Percentiles rank a stretch among this genome's conserved stretches.
Evolutionary conservation across 1,140 invertebrate genomes (phyloP).

Genomic region (Drosophila sulfurigaster): DNA sequence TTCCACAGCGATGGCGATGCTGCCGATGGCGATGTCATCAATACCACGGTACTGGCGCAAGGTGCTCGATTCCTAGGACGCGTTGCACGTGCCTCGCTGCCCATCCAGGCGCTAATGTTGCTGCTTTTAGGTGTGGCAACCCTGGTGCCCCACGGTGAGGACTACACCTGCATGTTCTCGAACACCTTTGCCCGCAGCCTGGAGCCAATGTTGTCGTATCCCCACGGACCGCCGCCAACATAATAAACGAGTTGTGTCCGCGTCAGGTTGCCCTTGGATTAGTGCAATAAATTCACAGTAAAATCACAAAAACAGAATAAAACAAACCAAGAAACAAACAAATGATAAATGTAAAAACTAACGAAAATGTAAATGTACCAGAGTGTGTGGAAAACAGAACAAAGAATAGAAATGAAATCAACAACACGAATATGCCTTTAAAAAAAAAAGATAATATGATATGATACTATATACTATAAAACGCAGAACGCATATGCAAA

Average conservation of each 20-base stretch:
- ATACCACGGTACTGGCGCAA: conserved; percentile 89
- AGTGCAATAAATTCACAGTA: conserved; percentile 53
- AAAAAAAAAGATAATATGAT: conserved; percentile 21
- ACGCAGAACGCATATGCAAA: conserved; percentile 36
- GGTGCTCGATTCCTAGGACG: conserved; percentile 93
- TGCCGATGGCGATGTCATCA: conserved; percentile 86
- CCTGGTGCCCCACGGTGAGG: conserved; percentile 93
- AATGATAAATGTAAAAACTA: conserved; percentile 8
- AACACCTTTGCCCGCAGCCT: conserved; percentile 93
- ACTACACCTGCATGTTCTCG: conserved; percentile 92
- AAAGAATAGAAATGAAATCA: not conserved
- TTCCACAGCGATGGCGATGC: conserved; percentile 85
- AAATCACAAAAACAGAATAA: not conserved
- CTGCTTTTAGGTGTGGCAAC: conserved; percentile 95
- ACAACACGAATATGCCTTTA: conserved; percentile 61
- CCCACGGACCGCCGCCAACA: conserved; percentile 94
- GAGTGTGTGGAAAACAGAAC: not conserved
- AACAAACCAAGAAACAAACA: conserved; percentile 10
- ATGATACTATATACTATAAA: conserved; percentile 19
- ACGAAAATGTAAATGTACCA: conserved; percentile 10
- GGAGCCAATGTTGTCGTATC: conserved; percentile 94
- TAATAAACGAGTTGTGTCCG: conserved; percentile 84
- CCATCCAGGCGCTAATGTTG: conserved; percentile 95
- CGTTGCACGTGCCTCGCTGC: conserved; percentile 94
- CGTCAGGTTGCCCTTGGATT: conserved; percentile 54